These are phyloP conservation scores for Mastomys coucha DNA, from an alignment of 2,113 vertebrate species.

Conservation along the genomic window DNA sequence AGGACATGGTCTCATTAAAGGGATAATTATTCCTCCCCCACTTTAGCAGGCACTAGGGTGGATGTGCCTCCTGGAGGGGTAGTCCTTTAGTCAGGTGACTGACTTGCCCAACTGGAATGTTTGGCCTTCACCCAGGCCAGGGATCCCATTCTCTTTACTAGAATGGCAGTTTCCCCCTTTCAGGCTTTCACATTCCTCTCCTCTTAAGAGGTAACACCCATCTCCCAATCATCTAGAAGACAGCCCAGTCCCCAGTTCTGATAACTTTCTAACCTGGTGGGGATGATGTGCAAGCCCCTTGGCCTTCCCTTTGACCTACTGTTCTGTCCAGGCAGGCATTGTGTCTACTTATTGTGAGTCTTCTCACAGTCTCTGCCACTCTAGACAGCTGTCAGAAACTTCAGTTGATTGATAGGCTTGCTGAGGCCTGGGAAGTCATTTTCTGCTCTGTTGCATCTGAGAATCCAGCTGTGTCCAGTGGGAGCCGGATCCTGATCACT, in stretches of 20 bases:
- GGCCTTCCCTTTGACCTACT: not conserved
- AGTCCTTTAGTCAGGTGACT: not conserved
- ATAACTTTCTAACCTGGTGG: not conserved
- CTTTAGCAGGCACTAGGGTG: not conserved
- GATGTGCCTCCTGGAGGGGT: not conserved
- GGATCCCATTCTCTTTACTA: no score
- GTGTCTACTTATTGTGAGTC: not conserved
- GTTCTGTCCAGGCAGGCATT: not conserved
- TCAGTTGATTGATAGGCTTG: slow-evolving; percentile 15
- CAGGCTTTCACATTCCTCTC: not conserved
- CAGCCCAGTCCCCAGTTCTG: not conserved
- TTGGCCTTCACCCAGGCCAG: not conserved
- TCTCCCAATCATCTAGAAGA: not conserved
- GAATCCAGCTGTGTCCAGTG: slow-evolving; percentile 71
- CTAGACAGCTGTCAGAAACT: slow-evolving; percentile 24
- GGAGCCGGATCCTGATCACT: not conserved
- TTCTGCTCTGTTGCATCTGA: slow-evolving; percentile 50
- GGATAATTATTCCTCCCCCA: no score
- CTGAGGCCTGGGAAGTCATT: slow-evolving; percentile 66
- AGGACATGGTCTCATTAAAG: not conserved
- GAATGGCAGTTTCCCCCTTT: not conserved
- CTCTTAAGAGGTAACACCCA: not conserved
- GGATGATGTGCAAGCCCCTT: not conserved
- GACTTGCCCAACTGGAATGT: not conserved
- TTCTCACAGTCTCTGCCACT: not conserved